Evolutionary conservation across 2,888 invertebrate genomes (phyloP).

Genomic region (Noctua janthe): DNA sequence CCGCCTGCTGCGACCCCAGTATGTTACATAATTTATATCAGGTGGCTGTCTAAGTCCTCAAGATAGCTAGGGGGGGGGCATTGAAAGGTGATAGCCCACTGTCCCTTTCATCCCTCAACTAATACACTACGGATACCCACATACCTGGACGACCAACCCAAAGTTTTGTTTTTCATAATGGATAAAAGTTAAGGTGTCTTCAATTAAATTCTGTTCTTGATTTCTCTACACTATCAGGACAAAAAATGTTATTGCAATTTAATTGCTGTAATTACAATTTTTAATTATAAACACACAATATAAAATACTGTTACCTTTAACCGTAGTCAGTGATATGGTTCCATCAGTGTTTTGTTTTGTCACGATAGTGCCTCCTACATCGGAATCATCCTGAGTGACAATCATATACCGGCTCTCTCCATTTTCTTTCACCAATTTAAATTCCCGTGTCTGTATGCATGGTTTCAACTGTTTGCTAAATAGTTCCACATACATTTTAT

Average conservation of each 20-base stretch:
- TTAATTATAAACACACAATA: neutral
- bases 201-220: neutral
- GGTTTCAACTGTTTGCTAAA: constrained; percentile 77
- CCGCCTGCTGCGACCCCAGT: no score
- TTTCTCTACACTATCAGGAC: neutral
- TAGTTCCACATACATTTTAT: constrained; percentile 81
- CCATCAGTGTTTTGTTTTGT: constrained; percentile 86
- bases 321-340: constrained; percentile 82
- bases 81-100: no score
- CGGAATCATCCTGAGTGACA: constrained; percentile 73
- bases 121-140: no score
- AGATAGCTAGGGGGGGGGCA: no score
- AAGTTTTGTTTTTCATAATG: no score
- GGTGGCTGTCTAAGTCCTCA: no score
- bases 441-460: constrained; percentile 75
- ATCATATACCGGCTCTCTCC: constrained; percentile 81
- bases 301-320: constrained; percentile 73
- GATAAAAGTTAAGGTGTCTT: neutral
- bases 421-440: constrained; percentile 80
- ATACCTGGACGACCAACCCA: no score
- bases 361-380: constrained; percentile 73
- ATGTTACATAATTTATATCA: no score
- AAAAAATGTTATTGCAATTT: neutral
- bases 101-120: no score
- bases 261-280: neutral